Evolutionary conservation across 2,113 vertebrate genomes (phyloP).

Genomic region (Carollia perspicillata): DNA sequence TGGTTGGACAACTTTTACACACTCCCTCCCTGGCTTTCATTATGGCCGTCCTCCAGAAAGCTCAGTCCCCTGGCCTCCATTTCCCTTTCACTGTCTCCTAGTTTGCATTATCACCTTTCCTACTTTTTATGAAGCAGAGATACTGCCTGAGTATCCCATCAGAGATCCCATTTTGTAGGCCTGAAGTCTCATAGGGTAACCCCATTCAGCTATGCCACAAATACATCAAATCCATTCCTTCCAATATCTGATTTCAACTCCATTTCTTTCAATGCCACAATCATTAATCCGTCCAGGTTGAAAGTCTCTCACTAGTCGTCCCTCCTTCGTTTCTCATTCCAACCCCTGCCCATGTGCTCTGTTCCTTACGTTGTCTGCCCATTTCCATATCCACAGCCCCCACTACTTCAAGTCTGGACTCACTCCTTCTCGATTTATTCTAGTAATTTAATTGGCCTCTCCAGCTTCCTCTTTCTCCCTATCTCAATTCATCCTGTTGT

Average conservation of each 20-base stretch:
- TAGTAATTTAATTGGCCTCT: neutral
- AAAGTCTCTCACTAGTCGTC: neutral
- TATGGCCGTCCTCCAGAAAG: neutral
- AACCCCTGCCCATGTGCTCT: neutral
- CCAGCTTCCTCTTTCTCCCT: neutral
- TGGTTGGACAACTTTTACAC: neutral
- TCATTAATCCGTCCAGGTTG: neutral
- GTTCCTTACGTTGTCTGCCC: neutral
- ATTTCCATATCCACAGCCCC: neutral
- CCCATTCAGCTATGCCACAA: neutral
- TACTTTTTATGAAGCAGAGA: neutral
- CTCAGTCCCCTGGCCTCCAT: neutral
- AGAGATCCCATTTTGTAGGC: neutral
- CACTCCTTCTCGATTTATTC: neutral
- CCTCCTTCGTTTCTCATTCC: neutral
- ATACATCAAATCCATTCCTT: neutral
- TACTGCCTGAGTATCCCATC: neutral
- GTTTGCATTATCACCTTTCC: neutral
- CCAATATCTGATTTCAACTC: neutral
- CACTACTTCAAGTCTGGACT: fast-evolving
- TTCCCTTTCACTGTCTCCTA: neutral
- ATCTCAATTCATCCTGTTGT: neutral
- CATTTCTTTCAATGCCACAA: neutral
- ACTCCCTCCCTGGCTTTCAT: neutral
- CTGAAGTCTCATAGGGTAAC: neutral